A percentile compares a stretch with the other conserved stretches of the same genome.
These are phyloP conservation scores for Stichopus chloronotus DNA, from an alignment of 35 echinoderm and acorn worm species.

Conservation along the genomic window DNA sequence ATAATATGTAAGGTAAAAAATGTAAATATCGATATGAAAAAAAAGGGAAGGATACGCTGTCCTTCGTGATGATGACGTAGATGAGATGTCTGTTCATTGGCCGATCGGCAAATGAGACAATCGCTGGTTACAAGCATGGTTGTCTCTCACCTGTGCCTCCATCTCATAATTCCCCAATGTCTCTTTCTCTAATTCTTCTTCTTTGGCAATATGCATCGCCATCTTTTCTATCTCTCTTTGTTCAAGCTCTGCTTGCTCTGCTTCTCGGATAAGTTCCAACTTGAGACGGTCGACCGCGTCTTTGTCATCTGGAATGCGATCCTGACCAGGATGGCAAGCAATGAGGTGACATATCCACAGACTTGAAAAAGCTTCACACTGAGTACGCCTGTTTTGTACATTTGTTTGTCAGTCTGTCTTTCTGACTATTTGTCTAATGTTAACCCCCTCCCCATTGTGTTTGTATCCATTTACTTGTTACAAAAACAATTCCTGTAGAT, in stretches of 20 bases:
- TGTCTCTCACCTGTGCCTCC: conserved; percentile 28
- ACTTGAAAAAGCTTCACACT: neutral
- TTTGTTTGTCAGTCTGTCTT: too few relatives aligned
- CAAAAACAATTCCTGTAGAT: too few relatives aligned
- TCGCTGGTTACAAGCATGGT: too few relatives aligned
- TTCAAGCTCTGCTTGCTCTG: neutral
- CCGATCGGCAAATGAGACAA: too few relatives aligned
- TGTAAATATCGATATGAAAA: too few relatives aligned
- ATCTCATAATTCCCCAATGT: neutral
- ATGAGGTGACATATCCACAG: neutral
- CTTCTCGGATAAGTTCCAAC: neutral
- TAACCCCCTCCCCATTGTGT: too few relatives aligned
- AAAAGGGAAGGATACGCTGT: too few relatives aligned
- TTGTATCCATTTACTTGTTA: too few relatives aligned
- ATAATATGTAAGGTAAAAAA: too few relatives aligned
- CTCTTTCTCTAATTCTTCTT: neutral
- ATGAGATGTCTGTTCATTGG: too few relatives aligned
- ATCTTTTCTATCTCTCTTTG: conserved; percentile 24
- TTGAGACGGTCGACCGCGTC: conserved; percentile 5
- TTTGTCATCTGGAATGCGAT: neutral
- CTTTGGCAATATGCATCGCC: neutral
- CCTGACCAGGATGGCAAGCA: neutral
- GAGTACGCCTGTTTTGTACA: neutral
- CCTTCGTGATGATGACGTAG: too few relatives aligned
- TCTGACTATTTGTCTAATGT: too few relatives aligned